Evolutionary conservation across 2,113 vertebrate species (phyloP).

Genomic region (Coturnix japonica): DNA sequence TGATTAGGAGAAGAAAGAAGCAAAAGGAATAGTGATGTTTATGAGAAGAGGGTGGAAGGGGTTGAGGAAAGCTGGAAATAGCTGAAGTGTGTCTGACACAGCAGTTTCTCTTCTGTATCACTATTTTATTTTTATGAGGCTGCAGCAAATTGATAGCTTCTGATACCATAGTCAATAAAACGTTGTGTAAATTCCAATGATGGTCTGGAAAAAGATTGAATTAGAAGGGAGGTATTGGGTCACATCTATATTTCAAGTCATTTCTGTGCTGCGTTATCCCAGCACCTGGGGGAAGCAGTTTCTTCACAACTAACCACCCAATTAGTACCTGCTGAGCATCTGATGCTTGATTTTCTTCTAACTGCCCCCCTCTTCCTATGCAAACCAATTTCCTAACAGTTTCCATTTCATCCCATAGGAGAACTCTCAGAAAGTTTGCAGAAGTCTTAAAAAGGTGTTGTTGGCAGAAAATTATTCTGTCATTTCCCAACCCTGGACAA

Average conservation of each 20-base stretch:
- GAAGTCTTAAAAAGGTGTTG: not conserved
- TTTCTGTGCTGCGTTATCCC: constrained; percentile 38
- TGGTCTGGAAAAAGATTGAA: constrained; percentile 72
- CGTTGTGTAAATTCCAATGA: constrained; percentile 72
- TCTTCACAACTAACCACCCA: constrained; percentile 56
- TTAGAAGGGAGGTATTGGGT: constrained; percentile 66
- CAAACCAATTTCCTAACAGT: not conserved
- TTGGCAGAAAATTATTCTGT: not conserved
- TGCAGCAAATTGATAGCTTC: constrained; percentile 72
- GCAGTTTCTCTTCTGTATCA: constrained; percentile 69
- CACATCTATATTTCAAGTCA: constrained; percentile 58
- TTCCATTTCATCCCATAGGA: not conserved
- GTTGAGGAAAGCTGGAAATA: constrained; percentile 41
- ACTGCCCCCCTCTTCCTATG: not conserved
- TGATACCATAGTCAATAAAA: constrained; percentile 67
- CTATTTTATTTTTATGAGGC: constrained; percentile 77
- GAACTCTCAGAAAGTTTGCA: not conserved
- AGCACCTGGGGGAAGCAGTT: constrained; percentile 36
- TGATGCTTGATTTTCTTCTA: not conserved
- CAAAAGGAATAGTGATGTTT: constrained; percentile 48
- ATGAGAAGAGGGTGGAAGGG: constrained; percentile 58
- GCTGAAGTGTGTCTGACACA: constrained; percentile 61
- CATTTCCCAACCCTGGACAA: not conserved
- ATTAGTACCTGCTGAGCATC: constrained; percentile 53
- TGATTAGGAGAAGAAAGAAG: constrained; percentile 63